A percentile compares a stretch with the other conserved stretches of the same genome.
Conservation (phyloP, 2,113 vertebrate genomes). For the Protomyctophum bolini region DNA sequence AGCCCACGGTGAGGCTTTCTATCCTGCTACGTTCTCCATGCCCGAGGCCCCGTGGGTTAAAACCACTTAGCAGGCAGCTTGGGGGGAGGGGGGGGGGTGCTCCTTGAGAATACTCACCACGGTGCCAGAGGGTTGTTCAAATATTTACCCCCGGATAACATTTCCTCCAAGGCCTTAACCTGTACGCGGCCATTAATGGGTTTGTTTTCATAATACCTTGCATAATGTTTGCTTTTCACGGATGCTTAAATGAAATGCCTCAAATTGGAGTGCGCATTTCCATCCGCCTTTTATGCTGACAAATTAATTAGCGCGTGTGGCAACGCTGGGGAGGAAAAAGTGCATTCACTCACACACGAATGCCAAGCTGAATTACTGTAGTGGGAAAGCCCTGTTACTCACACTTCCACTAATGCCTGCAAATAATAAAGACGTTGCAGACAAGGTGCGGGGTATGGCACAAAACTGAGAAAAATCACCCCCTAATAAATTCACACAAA, state of each 20-base stretch:
- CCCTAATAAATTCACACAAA: background rate
- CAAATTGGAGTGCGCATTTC: slow-evolving; percentile 39
- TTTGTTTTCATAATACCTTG: slow-evolving; percentile 70
- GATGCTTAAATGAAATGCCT: slow-evolving; percentile 60
- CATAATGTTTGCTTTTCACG: slow-evolving; percentile 69
- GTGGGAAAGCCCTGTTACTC: slow-evolving; percentile 42
- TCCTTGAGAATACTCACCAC: slow-evolving; percentile 53
- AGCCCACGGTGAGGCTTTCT: background rate
- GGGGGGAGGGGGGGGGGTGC: slow-evolving; percentile 51
- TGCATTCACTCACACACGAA: slow-evolving; percentile 24
- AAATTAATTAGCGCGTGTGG: slow-evolving; percentile 63
- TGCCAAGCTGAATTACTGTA: slow-evolving; percentile 31
- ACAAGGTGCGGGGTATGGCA: slow-evolving; percentile 2
- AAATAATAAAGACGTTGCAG: slow-evolving; percentile 37
- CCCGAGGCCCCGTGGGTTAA: slow-evolving; percentile 27
- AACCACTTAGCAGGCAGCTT: slow-evolving; percentile 48
- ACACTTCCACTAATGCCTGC: slow-evolving; percentile 21
- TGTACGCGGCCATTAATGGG: slow-evolving; percentile 54
- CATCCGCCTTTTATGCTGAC: slow-evolving; percentile 47
- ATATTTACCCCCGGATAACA: slow-evolving; percentile 75
- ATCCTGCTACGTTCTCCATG: background rate
- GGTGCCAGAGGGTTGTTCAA: slow-evolving; percentile 72
- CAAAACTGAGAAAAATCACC: background rate
- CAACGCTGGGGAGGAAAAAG: slow-evolving; percentile 39
- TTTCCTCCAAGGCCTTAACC: slow-evolving; percentile 60